Evolutionary conservation across 2,797 vertebrate species (phyloP).

Genomic region (Centropyge bicolor): DNA sequence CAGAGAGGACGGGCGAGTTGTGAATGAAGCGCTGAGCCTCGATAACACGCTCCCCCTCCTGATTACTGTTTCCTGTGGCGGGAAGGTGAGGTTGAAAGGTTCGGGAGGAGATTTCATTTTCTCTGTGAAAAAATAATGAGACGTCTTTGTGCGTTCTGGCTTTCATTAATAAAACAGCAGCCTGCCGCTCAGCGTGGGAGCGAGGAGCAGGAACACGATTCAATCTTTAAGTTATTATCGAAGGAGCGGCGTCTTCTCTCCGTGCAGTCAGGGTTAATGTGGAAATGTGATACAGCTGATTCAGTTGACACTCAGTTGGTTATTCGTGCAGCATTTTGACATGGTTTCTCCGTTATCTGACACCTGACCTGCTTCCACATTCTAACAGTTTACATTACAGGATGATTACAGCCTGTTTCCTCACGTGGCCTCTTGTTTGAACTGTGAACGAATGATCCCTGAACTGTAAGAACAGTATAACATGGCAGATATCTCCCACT

Average conservation of each 20-base stretch:
- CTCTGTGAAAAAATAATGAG: slow-evolving; percentile 61
- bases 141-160: slow-evolving; percentile 32
- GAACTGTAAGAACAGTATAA: neutral
- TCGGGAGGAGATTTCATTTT: slow-evolving; percentile 37
- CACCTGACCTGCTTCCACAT: neutral
- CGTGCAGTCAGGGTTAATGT: slow-evolving; percentile 11
- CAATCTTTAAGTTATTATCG: slow-evolving; percentile 23
- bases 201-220: slow-evolving; percentile 2
- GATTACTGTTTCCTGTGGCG: slow-evolving; percentile 43
- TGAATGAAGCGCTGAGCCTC: slow-evolving; percentile 38
- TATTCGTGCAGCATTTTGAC: slow-evolving; percentile 19
- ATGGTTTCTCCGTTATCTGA: neutral
- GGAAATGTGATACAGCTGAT: slow-evolving; percentile 23
- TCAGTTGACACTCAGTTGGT: slow-evolving; percentile 16
- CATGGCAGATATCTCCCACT: neutral
- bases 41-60: slow-evolving; percentile 7
- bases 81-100: slow-evolving; percentile 43
- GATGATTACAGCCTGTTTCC: slow-evolving; percentile 15
- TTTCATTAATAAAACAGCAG: slow-evolving; percentile 46
- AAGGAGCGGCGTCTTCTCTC: neutral
- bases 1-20: slow-evolving; percentile 29
- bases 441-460: slow-evolving; percentile 4
- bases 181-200: slow-evolving; percentile 12
- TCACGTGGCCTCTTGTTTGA: slow-evolving; percentile 18
- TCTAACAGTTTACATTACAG: neutral